These are phyloP conservation scores for Telmatochromis bifrenatus DNA, from an alignment of 2,113 vertebrate species.

Conservation along the genomic window DNA sequence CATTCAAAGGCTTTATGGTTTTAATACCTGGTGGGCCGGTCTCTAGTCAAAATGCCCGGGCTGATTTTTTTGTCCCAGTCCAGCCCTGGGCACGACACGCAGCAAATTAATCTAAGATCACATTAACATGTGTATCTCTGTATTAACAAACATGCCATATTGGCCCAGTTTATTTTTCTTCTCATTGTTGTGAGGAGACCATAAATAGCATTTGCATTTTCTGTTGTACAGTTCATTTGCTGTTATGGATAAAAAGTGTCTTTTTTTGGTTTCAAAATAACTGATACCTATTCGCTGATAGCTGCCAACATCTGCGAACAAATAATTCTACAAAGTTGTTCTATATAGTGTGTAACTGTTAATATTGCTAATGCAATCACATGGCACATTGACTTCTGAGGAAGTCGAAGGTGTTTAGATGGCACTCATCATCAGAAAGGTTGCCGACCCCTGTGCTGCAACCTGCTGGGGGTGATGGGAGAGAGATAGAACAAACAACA, in stretches of 20 bases:
- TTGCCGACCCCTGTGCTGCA: not conserved
- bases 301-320: not conserved
- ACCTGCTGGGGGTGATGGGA: not conserved
- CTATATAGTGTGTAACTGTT: not conserved
- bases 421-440: not conserved
- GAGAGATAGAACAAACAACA: not conserved
- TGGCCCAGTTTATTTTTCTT: not conserved
- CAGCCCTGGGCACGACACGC: fast-evolving
- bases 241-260: not conserved
- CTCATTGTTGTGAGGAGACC: not conserved
- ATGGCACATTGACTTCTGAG: not conserved
- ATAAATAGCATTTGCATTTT: not conserved
- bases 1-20: not conserved
- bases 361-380: not conserved
- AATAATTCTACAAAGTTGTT: not conserved
- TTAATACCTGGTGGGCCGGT: not conserved
- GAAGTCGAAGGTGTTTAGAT: not conserved
- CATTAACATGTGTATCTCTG: fast-evolving
- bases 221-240: not conserved
- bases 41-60: not conserved
- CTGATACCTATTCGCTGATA: not conserved
- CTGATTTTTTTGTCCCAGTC: not conserved
- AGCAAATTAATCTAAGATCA: not conserved
- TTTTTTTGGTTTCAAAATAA: not conserved
- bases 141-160: not conserved